These are phyloP conservation scores for Cepphus grylle DNA, from an alignment of 2,113 vertebrate species.

Conservation along the genomic window DNA sequence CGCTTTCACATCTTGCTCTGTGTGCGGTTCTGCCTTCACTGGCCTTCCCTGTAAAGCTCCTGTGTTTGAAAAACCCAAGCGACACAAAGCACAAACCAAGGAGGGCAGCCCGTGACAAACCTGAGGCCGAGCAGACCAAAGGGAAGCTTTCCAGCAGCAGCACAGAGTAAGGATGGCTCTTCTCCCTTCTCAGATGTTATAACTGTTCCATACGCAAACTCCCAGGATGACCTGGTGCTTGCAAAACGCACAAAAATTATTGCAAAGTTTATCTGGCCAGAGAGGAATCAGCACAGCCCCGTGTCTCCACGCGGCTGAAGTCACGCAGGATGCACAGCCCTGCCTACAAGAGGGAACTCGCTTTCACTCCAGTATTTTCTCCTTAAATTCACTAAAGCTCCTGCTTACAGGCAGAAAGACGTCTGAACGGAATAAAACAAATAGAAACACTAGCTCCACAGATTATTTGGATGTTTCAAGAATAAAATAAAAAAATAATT, in stretches of 20 bases:
- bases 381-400: not conserved
- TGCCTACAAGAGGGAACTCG: not conserved
- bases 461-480: not conserved
- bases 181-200: not conserved
- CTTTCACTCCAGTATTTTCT: not conserved
- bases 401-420: not conserved
- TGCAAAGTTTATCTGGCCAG: not conserved
- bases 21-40: not conserved
- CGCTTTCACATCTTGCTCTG: not conserved
- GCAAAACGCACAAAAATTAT: not conserved
- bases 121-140: not conserved
- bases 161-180: not conserved
- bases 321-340: fast-evolving
- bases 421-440: not conserved
- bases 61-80: not conserved
- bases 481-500: not conserved
- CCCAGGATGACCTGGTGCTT: not conserved
- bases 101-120: not conserved
- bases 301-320: fast-evolving
- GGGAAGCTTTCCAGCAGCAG: not conserved
- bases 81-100: not conserved
- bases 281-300: too few relatives aligned
- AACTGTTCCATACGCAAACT: not conserved
- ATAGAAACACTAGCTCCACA: not conserved
- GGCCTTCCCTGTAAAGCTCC: not conserved